Percentiles rank a stretch among this genome's conserved stretches.
Evolutionary conservation across 1,140 invertebrate genomes (phyloP).

Genomic region (Rhopalosiphum maidis): DNA sequence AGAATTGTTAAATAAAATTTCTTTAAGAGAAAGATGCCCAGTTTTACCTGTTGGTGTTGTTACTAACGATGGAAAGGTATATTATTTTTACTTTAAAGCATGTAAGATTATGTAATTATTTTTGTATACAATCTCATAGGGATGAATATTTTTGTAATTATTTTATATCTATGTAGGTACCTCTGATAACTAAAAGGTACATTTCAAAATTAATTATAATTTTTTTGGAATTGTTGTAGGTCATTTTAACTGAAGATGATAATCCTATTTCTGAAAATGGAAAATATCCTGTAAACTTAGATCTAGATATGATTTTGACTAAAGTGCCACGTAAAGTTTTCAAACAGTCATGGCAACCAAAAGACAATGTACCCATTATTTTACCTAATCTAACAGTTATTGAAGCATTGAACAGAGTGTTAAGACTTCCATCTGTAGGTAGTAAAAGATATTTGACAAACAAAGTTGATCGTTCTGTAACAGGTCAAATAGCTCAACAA

Average conservation of each 20-base stretch:
- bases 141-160: not conserved
- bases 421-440: conserved; percentile 87
- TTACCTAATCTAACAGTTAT: conserved; percentile 69
- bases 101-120: not conserved
- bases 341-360: conserved; percentile 63
- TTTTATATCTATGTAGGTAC: not conserved
- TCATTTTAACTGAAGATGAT: conserved; percentile 74
- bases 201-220: conserved; percentile 6
- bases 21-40: conserved; percentile 86
- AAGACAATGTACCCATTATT: conserved; percentile 60
- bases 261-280: conserved; percentile 18
- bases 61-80: conserved; percentile 81
- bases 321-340: conserved; percentile 84
- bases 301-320: conserved; percentile 88
- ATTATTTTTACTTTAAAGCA: not conserved
- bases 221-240: conserved; percentile 59
- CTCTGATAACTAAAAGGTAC: not conserved
- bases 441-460: conserved; percentile 96
- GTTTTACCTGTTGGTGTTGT: conserved; percentile 93
- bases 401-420: conserved; percentile 79
- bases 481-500: conserved; percentile 94
- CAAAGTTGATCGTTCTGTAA: conserved; percentile 94
- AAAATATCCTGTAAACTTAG: conserved; percentile 80
- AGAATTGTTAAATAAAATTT: conserved; percentile 75
- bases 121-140: not conserved